Conservation (phyloP, 2,113 vertebrate genomes). For the Rhagologus leucostigma region DNA sequence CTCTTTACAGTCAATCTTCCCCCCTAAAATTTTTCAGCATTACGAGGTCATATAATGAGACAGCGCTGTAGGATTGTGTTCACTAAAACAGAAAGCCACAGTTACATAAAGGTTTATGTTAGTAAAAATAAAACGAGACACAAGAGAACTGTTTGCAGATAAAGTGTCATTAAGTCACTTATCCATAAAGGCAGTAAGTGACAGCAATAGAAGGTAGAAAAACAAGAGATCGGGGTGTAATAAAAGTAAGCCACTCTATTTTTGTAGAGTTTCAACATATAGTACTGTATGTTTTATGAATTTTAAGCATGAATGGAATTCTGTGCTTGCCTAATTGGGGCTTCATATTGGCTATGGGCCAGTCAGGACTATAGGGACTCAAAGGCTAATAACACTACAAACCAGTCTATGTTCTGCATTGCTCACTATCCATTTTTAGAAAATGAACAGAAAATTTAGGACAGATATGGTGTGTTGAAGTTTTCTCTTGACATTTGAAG, state of each 20-base stretch:
- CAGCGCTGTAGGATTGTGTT: neutral
- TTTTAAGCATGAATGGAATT: slow-evolving; percentile 59
- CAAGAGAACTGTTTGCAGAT: slow-evolving; percentile 34
- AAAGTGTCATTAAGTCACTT: slow-evolving; percentile 22
- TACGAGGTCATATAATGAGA: neutral
- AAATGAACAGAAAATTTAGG: neutral
- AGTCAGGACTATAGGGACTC: slow-evolving; percentile 14
- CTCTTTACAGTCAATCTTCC: neutral
- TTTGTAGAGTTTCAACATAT: slow-evolving; percentile 24
- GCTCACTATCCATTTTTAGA: neutral
- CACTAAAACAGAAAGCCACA: neutral
- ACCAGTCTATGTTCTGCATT: neutral
- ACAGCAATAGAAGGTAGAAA: slow-evolving; percentile 17
- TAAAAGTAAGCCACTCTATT: slow-evolving; percentile 25
- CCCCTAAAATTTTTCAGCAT: neutral
- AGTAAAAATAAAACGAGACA: slow-evolving; percentile 12
- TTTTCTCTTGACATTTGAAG: neutral
- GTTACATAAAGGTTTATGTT: neutral
- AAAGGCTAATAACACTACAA: slow-evolving; percentile 18
- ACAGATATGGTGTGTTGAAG: neutral
- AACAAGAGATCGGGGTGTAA: slow-evolving; percentile 23
- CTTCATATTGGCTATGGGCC: slow-evolving; percentile 28
- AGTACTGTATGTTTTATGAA: slow-evolving; percentile 36
- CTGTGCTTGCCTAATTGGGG: slow-evolving; percentile 40
- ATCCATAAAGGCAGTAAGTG: neutral